Evolutionary conservation across 2,113 vertebrate species (phyloP).

Genomic region (Thomomys bottae): DNA sequence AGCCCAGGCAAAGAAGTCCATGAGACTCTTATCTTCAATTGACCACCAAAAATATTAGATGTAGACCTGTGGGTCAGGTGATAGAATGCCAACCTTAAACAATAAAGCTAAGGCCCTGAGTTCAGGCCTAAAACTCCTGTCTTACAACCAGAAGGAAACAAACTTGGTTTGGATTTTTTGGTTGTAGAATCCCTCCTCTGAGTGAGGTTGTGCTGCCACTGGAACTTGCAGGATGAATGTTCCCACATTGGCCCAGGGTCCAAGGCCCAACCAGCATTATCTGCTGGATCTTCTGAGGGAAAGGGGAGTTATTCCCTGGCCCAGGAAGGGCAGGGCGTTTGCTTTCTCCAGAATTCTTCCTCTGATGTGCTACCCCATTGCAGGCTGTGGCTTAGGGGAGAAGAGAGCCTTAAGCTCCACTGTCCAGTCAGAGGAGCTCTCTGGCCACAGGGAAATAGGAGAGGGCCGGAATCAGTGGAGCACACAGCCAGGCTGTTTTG

Average conservation of each 20-base stretch:
- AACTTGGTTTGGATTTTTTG: not conserved
- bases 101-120: too few relatives aligned
- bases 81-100: too few relatives aligned
- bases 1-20: too few relatives aligned
- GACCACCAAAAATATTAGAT: too few relatives aligned
- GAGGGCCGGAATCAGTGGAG: not conserved
- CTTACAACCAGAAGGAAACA: not conserved
- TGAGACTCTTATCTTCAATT: too few relatives aligned
- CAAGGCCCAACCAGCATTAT: not conserved
- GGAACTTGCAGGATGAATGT: not conserved
- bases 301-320: not conserved
- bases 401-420: not conserved
- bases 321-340: not conserved
- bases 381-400: not conserved
- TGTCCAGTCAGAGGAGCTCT: not conserved
- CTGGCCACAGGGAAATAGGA: not conserved
- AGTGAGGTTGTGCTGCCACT: not conserved
- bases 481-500: not conserved
- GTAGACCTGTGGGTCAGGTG: too few relatives aligned
- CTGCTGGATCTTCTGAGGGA: too few relatives aligned
- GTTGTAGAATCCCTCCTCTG: not conserved
- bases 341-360: not conserved
- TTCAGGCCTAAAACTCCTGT: not conserved
- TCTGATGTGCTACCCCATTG: accelerated
- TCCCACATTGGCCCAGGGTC: too few relatives aligned